phyloP scores from a whole-genome alignment of 2,797 vertebrate species.

The Caiman crocodilus region DNA sequence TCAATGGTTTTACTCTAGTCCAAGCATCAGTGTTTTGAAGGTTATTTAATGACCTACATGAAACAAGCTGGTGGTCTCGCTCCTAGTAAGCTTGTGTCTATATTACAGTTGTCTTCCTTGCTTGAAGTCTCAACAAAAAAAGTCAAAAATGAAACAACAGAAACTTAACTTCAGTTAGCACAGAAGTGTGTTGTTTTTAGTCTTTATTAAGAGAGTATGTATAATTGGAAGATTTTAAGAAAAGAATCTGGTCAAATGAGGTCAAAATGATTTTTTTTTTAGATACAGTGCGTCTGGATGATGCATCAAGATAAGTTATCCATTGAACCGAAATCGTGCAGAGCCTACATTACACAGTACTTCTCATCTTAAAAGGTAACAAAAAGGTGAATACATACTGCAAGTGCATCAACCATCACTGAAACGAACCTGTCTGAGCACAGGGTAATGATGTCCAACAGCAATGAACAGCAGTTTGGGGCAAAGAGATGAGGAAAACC shows the following conservation, averaged over 20 bases:
- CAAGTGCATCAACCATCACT: neutral
- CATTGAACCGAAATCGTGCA: neutral
- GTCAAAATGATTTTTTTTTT: neutral
- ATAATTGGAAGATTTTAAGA: neutral
- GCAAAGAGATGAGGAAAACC: neutral
- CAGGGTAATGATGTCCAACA: neutral
- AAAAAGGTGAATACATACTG: neutral
- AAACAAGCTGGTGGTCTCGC: neutral
- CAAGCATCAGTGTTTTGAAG: constrained; percentile 18
- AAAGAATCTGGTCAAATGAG: neutral
- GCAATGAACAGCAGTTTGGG: neutral
- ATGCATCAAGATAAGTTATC: neutral
- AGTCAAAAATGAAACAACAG: neutral
- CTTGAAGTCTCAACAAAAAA: neutral
- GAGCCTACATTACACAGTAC: rapidly evolving
- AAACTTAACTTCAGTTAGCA: neutral
- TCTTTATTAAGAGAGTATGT: neutral
- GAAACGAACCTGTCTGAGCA: neutral
- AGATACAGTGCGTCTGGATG: rapidly evolving
- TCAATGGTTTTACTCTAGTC: constrained; percentile 22
- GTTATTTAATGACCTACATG: neutral
- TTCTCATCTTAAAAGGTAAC: neutral
- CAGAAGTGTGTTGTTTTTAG: neutral
- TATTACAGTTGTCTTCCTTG: neutral
- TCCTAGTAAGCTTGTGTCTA: neutral